Conservation (phyloP, 2,888 invertebrate species). For the Salpingus planirostris region DNA sequence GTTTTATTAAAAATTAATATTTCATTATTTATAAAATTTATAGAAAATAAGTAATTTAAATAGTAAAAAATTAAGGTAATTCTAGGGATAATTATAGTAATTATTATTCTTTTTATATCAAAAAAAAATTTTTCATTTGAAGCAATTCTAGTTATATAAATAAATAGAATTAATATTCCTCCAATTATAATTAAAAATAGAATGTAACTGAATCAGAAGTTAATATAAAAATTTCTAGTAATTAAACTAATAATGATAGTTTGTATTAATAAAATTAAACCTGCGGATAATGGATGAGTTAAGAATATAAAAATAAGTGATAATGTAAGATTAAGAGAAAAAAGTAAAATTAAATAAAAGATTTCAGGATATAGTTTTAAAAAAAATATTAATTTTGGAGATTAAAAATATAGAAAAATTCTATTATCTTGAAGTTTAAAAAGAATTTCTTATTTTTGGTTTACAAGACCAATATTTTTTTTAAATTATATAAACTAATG, state of each 20-base stretch:
- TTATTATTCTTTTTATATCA: slow-evolving; percentile 1
- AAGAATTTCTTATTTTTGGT: slow-evolving; percentile 50
- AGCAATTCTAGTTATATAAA: slow-evolving; percentile 54
- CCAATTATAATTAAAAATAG: slow-evolving; percentile 55
- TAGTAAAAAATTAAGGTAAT: background rate
- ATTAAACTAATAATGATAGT: slow-evolving; percentile 44
- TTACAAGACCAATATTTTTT: slow-evolving; percentile 58
- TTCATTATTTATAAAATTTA: slow-evolving; percentile 11
- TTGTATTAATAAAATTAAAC: slow-evolving; percentile 47
- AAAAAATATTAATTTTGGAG: slow-evolving; percentile 61
- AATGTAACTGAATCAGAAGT: slow-evolving; percentile 54
- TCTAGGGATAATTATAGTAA: slow-evolving; percentile 6
- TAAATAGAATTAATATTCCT: slow-evolving; percentile 55
- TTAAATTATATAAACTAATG: slow-evolving; percentile 59
- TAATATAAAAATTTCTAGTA: slow-evolving; percentile 43
- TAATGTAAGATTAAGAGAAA: slow-evolving; percentile 32
- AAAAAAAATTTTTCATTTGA: slow-evolving; percentile 35
- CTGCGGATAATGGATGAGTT: slow-evolving; percentile 48
- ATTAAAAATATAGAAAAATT: slow-evolving; percentile 48
- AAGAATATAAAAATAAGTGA: slow-evolving; percentile 39
- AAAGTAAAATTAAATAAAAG: slow-evolving; percentile 22
- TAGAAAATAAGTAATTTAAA: slow-evolving; percentile 1
- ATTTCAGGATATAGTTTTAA: slow-evolving; percentile 51
- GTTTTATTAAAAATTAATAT: slow-evolving; percentile 10
- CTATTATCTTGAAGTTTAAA: slow-evolving; percentile 53